These are phyloP conservation scores for Oncopodura yosiiana DNA, from an alignment of 1,140 invertebrate genomes.

Conservation along the genomic window DNA sequence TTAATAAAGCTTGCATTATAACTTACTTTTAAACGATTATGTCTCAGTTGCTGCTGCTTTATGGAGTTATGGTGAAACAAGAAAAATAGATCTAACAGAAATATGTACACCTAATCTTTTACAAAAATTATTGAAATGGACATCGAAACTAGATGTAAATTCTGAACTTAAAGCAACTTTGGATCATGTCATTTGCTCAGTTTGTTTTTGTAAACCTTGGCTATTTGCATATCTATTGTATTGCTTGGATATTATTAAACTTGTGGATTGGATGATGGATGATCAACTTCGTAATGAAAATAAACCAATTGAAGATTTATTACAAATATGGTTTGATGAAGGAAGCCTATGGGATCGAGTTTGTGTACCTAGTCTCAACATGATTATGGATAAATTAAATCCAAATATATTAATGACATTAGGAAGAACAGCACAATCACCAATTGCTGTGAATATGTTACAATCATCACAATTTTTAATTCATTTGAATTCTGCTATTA, in stretches of 20 bases:
- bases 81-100: conserved; percentile 26
- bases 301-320: conserved; percentile 1
- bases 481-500: conserved; percentile 22
- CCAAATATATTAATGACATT: conserved; percentile 26
- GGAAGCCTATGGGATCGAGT: conserved; percentile 21
- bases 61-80: conserved; percentile 36
- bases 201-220: conserved; percentile 69
- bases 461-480: conserved; percentile 21
- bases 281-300: background rate
- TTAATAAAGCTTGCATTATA: no score
- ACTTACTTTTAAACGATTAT: no score
- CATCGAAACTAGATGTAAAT: conserved; percentile 15
- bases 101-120: conserved; percentile 23
- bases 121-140: conserved; percentile 29
- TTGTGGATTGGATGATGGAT: conserved; percentile 15
- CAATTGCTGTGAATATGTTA: conserved; percentile 15
- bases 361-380: background rate
- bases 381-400: conserved; percentile 6
- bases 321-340: conserved; percentile 19
- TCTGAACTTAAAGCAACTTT: conserved; percentile 66
- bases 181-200: conserved; percentile 66
- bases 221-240: conserved; percentile 62
- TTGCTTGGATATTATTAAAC: conserved; percentile 54
- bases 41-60: conserved; percentile 24
- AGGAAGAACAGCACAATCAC: conserved; percentile 27